Percentiles rank a stretch among this genome's conserved stretches.
Evolutionary conservation across 2,888 invertebrate species (phyloP).

Genomic region (Pinctada fucata): DNA sequence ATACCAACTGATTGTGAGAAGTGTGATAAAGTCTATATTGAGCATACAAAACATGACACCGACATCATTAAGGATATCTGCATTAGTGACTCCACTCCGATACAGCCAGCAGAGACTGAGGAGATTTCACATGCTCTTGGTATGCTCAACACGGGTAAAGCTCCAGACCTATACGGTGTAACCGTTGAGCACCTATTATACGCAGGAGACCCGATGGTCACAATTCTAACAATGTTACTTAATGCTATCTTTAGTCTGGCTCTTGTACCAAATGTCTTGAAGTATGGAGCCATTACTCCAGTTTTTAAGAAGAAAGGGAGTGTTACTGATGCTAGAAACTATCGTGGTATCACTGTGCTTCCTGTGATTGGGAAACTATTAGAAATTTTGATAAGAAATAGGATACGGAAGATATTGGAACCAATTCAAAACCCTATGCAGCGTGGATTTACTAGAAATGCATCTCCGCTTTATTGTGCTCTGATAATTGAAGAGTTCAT

Average conservation of each 20-base stretch:
- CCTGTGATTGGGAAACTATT: slow-evolving; percentile 1
- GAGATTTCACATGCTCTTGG: neutral
- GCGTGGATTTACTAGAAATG: slow-evolving; percentile 16
- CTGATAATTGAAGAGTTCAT: slow-evolving; percentile 18
- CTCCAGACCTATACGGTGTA: neutral
- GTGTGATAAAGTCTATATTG: neutral
- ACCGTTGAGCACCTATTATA: neutral
- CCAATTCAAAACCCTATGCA: slow-evolving; percentile 22
- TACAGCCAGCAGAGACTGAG: too few relatives aligned
- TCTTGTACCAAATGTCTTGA: neutral
- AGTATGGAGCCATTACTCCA: neutral
- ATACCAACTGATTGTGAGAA: neutral
- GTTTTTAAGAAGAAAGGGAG: slow-evolving; percentile 7
- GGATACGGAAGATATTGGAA: neutral
- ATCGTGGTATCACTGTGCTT: neutral
- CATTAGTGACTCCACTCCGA: too few relatives aligned
- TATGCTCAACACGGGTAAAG: slow-evolving; percentile 1
- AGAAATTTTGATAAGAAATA: neutral
- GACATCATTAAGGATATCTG: too few relatives aligned
- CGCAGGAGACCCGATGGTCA: neutral
- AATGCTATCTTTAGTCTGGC: too few relatives aligned
- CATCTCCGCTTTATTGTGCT: slow-evolving; percentile 19
- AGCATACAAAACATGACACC: too few relatives aligned
- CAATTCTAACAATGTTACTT: too few relatives aligned
- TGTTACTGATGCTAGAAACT: neutral